Conservation (phyloP, 2,113 vertebrate genomes). For the Microcebus jonahi region DNA sequence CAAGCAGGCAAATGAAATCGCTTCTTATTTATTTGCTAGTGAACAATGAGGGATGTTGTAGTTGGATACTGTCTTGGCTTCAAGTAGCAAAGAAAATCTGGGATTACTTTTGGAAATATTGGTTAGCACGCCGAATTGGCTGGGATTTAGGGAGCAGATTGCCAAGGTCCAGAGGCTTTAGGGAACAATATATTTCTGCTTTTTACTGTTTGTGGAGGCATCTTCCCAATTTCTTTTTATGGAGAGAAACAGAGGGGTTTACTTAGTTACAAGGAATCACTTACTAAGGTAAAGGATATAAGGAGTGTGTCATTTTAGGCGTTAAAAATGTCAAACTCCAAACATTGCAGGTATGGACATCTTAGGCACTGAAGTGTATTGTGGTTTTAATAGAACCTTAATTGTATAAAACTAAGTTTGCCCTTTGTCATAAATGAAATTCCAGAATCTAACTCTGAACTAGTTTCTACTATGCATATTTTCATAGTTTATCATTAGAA, state of each 20-base stretch:
- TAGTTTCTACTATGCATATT: background rate
- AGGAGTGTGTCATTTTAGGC: background rate
- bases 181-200: background rate
- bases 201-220: slow-evolving; percentile 9
- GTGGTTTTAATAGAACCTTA: background rate
- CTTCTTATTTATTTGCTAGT: background rate
- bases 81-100: background rate
- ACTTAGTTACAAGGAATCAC: background rate
- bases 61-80: background rate
- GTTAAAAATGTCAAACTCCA: background rate
- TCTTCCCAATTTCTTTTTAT: background rate
- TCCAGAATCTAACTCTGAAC: background rate
- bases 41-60: background rate
- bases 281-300: background rate
- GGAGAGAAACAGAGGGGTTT: background rate
- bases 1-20: background rate
- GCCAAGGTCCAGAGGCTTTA: background rate
- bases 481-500: background rate
- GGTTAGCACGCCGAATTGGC: background rate
- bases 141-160: background rate
- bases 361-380: background rate
- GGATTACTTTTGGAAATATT: background rate
- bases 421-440: slow-evolving; percentile 17
- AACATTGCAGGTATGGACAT: background rate
- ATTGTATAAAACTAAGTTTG: background rate